Base-by-base conservation (phyloP, 2,113 vertebrate species). In the Neotragus pygmaeus region DNA sequence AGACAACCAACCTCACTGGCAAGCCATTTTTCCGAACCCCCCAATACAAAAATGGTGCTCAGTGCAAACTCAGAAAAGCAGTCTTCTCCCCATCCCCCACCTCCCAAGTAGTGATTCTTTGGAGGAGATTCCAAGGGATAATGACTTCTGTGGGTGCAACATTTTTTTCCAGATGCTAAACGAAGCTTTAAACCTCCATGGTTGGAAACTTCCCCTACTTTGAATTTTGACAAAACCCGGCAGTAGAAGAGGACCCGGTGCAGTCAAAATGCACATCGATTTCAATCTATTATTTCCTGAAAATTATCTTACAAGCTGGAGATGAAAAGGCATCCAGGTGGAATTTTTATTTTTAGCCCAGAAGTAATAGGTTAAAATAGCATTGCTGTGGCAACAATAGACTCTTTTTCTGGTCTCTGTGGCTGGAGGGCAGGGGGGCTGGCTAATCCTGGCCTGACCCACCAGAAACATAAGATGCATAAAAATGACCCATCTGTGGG, bases 351-450 rank as follows among this genome's bases (percentile, higher is more conserved):
- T 84, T 93, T 84, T 70, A 95, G 94, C 81, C n/a, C 39, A 77
- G n/a, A 96, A 94, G 87, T 19, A 93, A 55, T 5, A 80, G 94
- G 90, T 62, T 66, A 90, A 94, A 89, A 51, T 19, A 57, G 82
- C 88, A 75, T 55, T 91, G 70, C 66, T n/a, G 9, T 3, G 23
- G 87, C 62, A 88, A 92, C 36, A 15, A 43, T 70, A 94, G 39
- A 6, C 2, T 75, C 57, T 30, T 53, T 58, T 73, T 47, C 47
- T 21, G 28, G 88, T 27, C 75, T 70, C 58, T 23, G 57, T 13
- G 57, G 51, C 33, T 5, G 16, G 25, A 70, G 27, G 43, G 33
- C 45, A 2, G 15, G 62, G 58, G 85, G 62, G 1, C 85, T 10
- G 30, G 10, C n/a, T 1, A 94, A 25, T 17, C 53, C 43, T 45